These are phyloP conservation scores for Scalopus aquaticus DNA, from an alignment of 2,113 vertebrate genomes.

Conservation along the genomic window DNA sequence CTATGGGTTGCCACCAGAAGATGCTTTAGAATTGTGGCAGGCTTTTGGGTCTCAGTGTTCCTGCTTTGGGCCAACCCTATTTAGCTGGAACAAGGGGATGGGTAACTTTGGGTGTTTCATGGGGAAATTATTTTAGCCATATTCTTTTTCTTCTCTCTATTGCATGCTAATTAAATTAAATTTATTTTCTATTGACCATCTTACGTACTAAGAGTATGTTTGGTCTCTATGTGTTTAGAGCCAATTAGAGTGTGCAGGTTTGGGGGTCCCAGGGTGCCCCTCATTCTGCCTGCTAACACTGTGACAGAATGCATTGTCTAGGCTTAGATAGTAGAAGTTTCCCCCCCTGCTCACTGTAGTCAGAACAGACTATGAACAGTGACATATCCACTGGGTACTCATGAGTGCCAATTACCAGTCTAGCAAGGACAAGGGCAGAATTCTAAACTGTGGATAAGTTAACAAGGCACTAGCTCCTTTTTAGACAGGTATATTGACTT, in stretches of 20 bases:
- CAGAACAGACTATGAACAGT: background rate
- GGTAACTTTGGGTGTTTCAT: too few relatives aligned
- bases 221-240: background rate
- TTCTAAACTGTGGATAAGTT: background rate
- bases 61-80: too few relatives aligned
- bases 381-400: background rate
- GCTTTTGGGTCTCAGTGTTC: too few relatives aligned
- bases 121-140: too few relatives aligned
- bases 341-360: background rate
- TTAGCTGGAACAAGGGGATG: too few relatives aligned
- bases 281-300: too few relatives aligned
- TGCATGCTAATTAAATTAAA: too few relatives aligned
- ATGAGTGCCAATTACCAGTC: background rate
- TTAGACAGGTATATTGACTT: background rate
- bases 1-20: too few relatives aligned
- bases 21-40: too few relatives aligned
- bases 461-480: background rate
- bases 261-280: too few relatives aligned
- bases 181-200: background rate
- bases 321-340: background rate
- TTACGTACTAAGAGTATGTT: background rate
- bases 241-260: background rate
- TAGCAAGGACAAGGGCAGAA: background rate
- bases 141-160: too few relatives aligned
- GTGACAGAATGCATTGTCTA: background rate